Conservation (phyloP, 2,797 vertebrate genomes). For the Enteromius radiatus region DNA sequence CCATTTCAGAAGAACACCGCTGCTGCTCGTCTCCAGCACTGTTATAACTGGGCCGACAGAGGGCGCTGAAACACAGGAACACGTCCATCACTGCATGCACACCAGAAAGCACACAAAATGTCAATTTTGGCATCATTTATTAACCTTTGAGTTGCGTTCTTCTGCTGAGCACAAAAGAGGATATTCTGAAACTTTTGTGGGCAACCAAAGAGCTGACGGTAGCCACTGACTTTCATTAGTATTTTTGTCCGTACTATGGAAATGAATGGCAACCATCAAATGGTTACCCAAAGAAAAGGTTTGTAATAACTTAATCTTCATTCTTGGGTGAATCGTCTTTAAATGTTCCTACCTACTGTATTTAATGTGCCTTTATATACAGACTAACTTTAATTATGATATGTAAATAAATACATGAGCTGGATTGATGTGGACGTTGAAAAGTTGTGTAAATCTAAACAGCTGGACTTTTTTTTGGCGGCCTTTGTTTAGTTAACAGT, state of each 20-base stretch:
- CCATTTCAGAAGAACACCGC: constrained; percentile 70
- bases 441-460: background rate
- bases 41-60: constrained; percentile 69
- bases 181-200: background rate
- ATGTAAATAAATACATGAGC: background rate
- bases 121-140: background rate
- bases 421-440: background rate
- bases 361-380: background rate
- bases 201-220: background rate
- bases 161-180: background rate
- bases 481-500: background rate
- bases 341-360: background rate
- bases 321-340: background rate
- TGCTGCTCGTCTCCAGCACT: constrained; percentile 52
- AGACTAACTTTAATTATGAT: background rate
- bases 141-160: background rate
- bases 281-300: background rate
- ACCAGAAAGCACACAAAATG: background rate
- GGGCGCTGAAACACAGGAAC: constrained; percentile 66
- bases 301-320: background rate
- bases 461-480: background rate
- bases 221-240: background rate
- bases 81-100: background rate
- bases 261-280: background rate
- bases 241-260: background rate